These are phyloP conservation scores for Tragulus kanchil DNA, from an alignment of 2,113 vertebrate genomes.

Conservation along the genomic window DNA sequence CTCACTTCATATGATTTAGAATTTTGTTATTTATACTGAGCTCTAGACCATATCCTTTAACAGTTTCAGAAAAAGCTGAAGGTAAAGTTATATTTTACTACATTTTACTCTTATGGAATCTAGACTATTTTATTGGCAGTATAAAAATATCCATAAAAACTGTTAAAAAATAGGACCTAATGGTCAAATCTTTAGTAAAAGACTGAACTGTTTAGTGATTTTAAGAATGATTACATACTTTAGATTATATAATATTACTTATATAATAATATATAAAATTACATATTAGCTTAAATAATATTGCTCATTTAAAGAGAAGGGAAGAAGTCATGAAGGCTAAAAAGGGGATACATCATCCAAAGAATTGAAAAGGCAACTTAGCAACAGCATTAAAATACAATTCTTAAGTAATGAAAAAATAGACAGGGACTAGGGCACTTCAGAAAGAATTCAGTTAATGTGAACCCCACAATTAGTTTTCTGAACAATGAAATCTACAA, in stretches of 20 bases:
- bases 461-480: not conserved
- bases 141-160: not conserved
- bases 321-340: not conserved
- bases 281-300: not conserved
- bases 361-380: conserved; percentile 48
- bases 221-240: conserved; percentile 12
- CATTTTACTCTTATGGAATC: not conserved
- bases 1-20: not conserved
- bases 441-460: not conserved
- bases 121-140: not conserved
- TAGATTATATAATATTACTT: not conserved
- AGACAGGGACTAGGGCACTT: not conserved
- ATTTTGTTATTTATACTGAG: not conserved
- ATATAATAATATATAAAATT: no score
- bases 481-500: not conserved
- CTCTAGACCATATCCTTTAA: not conserved
- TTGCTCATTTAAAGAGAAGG: conserved; percentile 4
- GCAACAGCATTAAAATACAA: conserved; percentile 16
- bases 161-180: not conserved
- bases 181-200: conserved; percentile 36
- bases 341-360: not conserved
- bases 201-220: not conserved
- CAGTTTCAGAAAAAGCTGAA: not conserved
- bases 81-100: not conserved
- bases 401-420: not conserved